phyloP scores from a whole-genome alignment of 2,888 invertebrate genomes.

The Hyposoter didymator region DNA sequence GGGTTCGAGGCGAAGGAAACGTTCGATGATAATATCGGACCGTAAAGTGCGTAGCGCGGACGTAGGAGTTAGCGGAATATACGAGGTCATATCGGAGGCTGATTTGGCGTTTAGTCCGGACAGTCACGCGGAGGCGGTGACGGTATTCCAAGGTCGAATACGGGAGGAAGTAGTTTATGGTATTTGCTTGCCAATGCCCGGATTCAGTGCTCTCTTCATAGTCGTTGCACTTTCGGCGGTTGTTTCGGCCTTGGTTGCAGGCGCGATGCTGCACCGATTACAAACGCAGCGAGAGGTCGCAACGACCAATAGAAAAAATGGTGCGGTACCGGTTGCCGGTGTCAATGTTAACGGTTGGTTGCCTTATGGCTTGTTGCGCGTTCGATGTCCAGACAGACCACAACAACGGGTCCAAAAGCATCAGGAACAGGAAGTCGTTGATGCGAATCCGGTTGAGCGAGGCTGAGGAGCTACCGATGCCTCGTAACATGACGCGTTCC shows the following conservation, averaged over 20 bases:
- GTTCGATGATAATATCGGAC: slow-evolving; percentile 88
- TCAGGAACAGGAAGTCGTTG: slow-evolving; percentile 67
- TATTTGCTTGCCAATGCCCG: slow-evolving; percentile 95
- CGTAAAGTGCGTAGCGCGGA: slow-evolving; percentile 93
- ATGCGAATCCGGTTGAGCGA: slow-evolving; percentile 74
- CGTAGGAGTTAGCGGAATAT: slow-evolving; percentile 95
- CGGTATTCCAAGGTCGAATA: slow-evolving; percentile 94
- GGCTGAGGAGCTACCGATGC: slow-evolving; percentile 74
- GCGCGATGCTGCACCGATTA: slow-evolving; percentile 91
- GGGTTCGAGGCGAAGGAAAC: slow-evolving; percentile 85
- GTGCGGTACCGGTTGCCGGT: slow-evolving; percentile 69
- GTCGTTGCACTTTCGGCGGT: slow-evolving; percentile 94
- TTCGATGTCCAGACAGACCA: slow-evolving; percentile 77
- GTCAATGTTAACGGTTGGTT: slow-evolving; percentile 80
- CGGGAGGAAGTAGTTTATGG: slow-evolving; percentile 96
- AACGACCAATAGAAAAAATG: slow-evolving; percentile 81
- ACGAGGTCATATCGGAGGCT: slow-evolving; percentile 96
- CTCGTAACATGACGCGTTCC: slow-evolving; percentile 18
- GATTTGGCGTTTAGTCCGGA: slow-evolving; percentile 96
- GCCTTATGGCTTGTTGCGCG: slow-evolving; percentile 80
- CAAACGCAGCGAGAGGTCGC: slow-evolving; percentile 90
- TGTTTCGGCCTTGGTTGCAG: slow-evolving; percentile 94
- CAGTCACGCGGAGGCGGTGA: slow-evolving; percentile 91
- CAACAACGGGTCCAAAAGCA: slow-evolving; percentile 73
- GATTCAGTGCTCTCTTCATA: slow-evolving; percentile 95